Percentiles rank a stretch among this genome's conserved stretches.
phyloP scores from a whole-genome alignment of 2,797 vertebrate species.

The Octomys mimax region DNA sequence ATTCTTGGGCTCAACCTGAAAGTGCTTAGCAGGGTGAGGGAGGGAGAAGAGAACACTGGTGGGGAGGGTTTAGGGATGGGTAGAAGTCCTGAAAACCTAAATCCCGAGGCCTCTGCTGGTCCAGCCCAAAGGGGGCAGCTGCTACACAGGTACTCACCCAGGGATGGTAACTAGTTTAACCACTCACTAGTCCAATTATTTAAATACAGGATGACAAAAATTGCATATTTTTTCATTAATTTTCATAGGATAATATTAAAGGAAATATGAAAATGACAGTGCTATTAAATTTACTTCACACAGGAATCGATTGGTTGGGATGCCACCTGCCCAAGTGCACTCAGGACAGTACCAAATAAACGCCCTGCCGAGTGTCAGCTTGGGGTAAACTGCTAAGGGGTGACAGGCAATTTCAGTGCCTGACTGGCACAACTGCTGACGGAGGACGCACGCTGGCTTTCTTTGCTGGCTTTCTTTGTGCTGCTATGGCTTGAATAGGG shows the following conservation, averaged over 20 bases:
- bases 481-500: neutral
- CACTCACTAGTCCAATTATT: neutral
- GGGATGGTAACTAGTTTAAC: neutral
- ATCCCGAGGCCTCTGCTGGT: neutral
- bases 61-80: neutral
- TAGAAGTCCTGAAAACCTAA: neutral
- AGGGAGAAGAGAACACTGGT: neutral
- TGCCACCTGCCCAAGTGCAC: neutral
- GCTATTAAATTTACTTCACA: neutral
- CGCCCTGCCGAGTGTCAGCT: neutral
- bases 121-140: neutral
- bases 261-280: neutral
- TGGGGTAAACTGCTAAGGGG: neutral
- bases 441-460: neutral
- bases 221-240: neutral
- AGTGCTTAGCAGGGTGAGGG: neutral
- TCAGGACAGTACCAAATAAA: neutral
- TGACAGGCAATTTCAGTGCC: neutral
- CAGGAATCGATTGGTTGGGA: neutral
- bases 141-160: neutral
- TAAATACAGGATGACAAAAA: neutral
- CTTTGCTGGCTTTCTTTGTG: neutral
- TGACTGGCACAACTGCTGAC: rapidly evolving
- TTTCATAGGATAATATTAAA: neutral
- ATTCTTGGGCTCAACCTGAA: neutral